These are phyloP conservation scores for Apolygus lucorum DNA, from an alignment of 1,140 invertebrate species.

Conservation along the genomic window DNA sequence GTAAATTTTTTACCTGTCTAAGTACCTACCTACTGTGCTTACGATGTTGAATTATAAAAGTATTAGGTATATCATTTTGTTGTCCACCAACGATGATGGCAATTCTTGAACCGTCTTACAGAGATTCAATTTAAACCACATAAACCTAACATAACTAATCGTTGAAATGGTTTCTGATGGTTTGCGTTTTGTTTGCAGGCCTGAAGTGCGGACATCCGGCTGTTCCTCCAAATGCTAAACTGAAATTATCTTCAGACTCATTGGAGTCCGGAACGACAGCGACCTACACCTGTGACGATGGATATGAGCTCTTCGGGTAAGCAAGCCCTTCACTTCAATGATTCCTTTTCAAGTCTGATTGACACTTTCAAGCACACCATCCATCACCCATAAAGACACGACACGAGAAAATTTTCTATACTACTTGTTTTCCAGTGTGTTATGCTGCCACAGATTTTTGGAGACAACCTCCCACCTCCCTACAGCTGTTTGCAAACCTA, in stretches of 20 bases:
- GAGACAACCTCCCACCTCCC: no score
- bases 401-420: neutral
- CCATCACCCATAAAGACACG: neutral
- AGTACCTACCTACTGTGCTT: neutral
- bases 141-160: no score
- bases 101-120: neutral
- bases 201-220: slow-evolving; percentile 66
- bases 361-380: neutral
- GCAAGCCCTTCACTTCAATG: slow-evolving; percentile 25
- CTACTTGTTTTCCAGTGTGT: no score
- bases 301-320: slow-evolving; percentile 62
- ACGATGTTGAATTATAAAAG: neutral
- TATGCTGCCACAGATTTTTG: no score
- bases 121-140: no score
- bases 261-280: slow-evolving; percentile 54
- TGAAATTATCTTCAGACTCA: slow-evolving; percentile 44
- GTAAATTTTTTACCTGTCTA: no score
- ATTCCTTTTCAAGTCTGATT: neutral
- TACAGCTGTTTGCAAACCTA: no score
- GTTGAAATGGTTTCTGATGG: neutral
- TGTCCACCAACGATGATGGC: neutral
- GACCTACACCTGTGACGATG: slow-evolving; percentile 71
- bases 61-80: neutral
- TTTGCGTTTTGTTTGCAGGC: slow-evolving; percentile 38
- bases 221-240: slow-evolving; percentile 68